Conservation (phyloP, 2,797 vertebrate species). For the Australoheros facetus region DNA sequence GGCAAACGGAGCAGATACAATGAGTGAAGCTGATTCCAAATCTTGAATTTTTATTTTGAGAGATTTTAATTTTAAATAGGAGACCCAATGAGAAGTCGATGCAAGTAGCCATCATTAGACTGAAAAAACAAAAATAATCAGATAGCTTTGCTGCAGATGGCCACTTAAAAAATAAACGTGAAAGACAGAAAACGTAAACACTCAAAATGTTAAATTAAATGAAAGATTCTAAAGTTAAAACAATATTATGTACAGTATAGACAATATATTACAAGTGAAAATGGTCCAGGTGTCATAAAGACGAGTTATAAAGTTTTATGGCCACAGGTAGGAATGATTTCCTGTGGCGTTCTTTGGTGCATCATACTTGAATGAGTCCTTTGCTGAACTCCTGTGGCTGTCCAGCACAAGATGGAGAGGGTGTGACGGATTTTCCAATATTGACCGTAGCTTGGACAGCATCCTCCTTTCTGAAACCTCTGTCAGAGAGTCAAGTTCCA, state of each 20-base stretch:
- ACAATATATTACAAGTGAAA: neutral
- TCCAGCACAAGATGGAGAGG: neutral
- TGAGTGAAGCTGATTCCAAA: neutral
- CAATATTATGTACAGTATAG: accelerated
- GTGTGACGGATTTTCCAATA: neutral
- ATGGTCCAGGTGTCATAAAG: neutral
- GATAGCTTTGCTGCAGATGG: no score
- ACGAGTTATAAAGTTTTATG: neutral
- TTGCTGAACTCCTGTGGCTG: neutral
- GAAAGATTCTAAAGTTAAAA: neutral
- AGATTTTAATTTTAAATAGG: neutral
- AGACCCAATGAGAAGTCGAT: neutral
- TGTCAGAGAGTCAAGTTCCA: conserved; percentile 1
- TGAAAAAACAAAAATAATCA: neutral
- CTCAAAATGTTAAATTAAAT: no score
- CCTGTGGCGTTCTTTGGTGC: neutral
- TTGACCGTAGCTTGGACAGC: neutral
- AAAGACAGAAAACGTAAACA: no score
- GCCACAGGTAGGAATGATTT: neutral
- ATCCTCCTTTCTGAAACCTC: neutral
- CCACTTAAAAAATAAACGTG: no score
- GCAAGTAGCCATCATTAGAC: neutral
- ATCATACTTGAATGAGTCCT: neutral
- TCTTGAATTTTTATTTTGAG: neutral
- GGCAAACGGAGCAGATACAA: neutral